Conservation (phyloP, 2,888 invertebrate genomes). For the Pristionchus maxplancki region DNA sequence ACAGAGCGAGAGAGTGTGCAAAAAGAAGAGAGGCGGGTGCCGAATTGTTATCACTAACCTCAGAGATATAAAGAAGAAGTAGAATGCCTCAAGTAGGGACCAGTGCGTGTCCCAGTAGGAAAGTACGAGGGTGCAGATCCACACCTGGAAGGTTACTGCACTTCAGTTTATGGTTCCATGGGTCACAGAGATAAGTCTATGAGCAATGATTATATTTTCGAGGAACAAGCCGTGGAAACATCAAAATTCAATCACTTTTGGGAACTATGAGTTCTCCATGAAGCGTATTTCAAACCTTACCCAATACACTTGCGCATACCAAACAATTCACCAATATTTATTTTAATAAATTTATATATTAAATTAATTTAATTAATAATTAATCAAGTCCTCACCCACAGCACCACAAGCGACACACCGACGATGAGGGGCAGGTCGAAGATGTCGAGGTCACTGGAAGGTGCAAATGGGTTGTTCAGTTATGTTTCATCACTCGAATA, state of each 20-base stretch:
- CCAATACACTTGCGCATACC: not conserved
- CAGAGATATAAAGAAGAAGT: constrained; percentile 96
- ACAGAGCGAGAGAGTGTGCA: no score
- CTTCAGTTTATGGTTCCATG: no score
- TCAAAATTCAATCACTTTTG: no score
- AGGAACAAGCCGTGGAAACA: no score
- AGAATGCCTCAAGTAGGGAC: constrained; percentile 92
- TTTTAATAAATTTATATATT: not conserved
- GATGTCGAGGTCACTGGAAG: constrained; percentile 60
- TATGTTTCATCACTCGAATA: no score
- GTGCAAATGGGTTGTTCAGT: not conserved
- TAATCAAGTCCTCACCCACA: constrained; percentile 90
- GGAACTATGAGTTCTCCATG: no score
- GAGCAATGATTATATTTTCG: no score
- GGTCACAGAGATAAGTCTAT: no score
- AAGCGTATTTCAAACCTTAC: no score
- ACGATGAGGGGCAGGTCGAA: constrained; percentile 94
- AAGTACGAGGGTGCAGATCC: constrained; percentile 83
- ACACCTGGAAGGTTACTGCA: constrained; percentile 85
- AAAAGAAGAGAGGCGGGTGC: no score
- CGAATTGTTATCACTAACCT: no score
- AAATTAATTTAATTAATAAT: not conserved
- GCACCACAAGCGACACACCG: constrained; percentile 87
- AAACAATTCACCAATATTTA: not conserved
- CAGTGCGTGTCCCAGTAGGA: constrained; percentile 83